Percentiles rank a stretch among this genome's conserved stretches.
Evolutionary conservation across 2,113 vertebrate genomes (phyloP).

Genomic region (Cynocephalus volans): DNA sequence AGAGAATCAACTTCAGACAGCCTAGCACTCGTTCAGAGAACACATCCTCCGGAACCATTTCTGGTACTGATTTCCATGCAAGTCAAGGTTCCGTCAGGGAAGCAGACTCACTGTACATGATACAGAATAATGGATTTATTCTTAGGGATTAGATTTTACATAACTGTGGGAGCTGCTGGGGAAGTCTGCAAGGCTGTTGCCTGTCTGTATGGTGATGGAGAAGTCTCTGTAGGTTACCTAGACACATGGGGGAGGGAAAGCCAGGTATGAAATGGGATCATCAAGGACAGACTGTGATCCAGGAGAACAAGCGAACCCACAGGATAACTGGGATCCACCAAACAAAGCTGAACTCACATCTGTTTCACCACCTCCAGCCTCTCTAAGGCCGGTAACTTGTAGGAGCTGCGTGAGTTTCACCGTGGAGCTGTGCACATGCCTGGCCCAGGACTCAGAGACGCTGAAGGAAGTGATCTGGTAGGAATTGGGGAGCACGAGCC

Average conservation of each 20-base stretch:
- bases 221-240: not conserved
- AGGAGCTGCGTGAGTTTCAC: not conserved
- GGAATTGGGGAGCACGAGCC: not conserved
- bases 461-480: not conserved
- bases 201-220: too few species aligned
- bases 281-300: not conserved
- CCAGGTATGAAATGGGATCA: not conserved
- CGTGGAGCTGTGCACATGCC: rapidly evolving
- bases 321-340: not conserved
- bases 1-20: not conserved
- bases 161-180: not conserved
- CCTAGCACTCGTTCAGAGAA: not conserved
- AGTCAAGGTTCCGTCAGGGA: not conserved
- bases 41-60: not conserved
- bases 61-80: not conserved
- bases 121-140: not conserved
- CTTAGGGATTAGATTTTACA: not conserved
- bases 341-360: not conserved
- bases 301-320: not conserved
- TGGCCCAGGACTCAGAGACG: not conserved
- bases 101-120: not conserved
- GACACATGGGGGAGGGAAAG: not conserved
- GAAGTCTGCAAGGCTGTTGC: not conserved
- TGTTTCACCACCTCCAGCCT: not conserved
- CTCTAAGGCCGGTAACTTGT: too few species aligned